Evolutionary conservation across 2,113 vertebrate genomes (phyloP).

Genomic region (Himantopus leucocephalus): DNA sequence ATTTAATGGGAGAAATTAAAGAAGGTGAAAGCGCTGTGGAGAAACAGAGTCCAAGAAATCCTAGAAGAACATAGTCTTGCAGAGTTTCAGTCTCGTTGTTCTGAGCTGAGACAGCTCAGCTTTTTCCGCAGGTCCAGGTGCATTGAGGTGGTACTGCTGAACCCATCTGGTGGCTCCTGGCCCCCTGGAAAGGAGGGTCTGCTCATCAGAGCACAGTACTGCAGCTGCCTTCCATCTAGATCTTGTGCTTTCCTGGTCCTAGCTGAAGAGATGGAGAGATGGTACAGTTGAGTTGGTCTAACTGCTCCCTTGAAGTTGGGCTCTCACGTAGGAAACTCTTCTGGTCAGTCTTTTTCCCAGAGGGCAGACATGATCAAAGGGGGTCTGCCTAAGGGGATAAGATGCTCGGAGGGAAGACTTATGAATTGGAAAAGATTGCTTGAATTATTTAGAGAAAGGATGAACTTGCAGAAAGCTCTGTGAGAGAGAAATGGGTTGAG

Average conservation of each 20-base stretch:
- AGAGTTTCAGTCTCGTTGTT: neutral
- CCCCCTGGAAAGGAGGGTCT: neutral
- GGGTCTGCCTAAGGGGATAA: neutral
- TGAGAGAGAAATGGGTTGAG: neutral
- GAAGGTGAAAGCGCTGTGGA: neutral
- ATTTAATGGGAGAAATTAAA: neutral
- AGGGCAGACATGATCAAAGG: neutral
- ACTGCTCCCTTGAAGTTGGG: neutral
- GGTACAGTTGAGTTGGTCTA: neutral
- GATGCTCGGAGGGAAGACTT: neutral
- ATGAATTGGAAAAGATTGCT: neutral
- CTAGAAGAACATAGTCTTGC: neutral
- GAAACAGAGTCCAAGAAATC: neutral
- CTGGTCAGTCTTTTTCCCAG: neutral
- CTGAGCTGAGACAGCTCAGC: neutral
- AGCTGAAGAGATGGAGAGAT: neutral
- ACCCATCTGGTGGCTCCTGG: neutral
- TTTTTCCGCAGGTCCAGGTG: neutral
- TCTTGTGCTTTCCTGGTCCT: neutral
- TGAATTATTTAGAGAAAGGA: neutral
- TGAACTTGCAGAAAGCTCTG: neutral
- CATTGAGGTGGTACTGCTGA: neutral
- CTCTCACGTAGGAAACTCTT: neutral
- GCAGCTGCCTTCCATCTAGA: neutral
- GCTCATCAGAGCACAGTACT: neutral